phyloP scores from a whole-genome alignment of 2,888 invertebrate genomes.

The Creontiades dilutus region DNA sequence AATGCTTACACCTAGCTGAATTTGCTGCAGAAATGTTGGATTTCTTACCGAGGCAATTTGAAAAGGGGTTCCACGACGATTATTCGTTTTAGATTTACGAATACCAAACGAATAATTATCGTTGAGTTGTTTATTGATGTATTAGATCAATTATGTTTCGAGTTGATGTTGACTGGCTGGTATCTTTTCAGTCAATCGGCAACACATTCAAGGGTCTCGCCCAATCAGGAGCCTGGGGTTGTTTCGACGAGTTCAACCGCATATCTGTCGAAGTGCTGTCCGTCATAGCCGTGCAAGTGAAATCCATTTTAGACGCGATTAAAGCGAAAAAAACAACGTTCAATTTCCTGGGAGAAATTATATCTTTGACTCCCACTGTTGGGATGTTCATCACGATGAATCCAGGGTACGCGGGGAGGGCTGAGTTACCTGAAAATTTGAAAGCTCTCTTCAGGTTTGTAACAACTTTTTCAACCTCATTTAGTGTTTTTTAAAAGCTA shows the following conservation, averaged over 20 bases:
- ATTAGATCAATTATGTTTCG: too few relatives aligned
- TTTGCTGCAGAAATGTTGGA: too few relatives aligned
- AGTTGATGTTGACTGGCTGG: too few relatives aligned
- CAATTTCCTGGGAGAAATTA: conserved; percentile 89
- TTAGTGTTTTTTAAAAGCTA: too few relatives aligned
- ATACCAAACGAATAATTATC: too few relatives aligned
- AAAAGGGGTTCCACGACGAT: too few relatives aligned
- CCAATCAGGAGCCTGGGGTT: conserved; percentile 97
- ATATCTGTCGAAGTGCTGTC: conserved; percentile 97
- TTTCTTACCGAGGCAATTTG: too few relatives aligned
- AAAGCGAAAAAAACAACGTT: conserved; percentile 89
- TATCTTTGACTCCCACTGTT: conserved; percentile 86
- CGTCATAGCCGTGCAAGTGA: conserved; percentile 93
- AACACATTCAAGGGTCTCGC: conserved; percentile 97
- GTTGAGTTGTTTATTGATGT: too few relatives aligned
- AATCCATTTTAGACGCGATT: conserved; percentile 91
- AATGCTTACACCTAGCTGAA: too few relatives aligned
- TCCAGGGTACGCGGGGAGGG: conserved; percentile 95
- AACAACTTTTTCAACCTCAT: not conserved
- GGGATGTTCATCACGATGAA: conserved; percentile 98
- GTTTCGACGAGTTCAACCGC: conserved; percentile 97
- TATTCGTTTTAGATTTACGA: too few relatives aligned
- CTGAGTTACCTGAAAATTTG: conserved; percentile 91
- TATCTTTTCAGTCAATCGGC: conserved; percentile 85
- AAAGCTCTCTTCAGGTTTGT: conserved; percentile 80